These are phyloP conservation scores for Cerastis rubricosa DNA, from an alignment of 2,888 invertebrate genomes.

Conservation along the genomic window DNA sequence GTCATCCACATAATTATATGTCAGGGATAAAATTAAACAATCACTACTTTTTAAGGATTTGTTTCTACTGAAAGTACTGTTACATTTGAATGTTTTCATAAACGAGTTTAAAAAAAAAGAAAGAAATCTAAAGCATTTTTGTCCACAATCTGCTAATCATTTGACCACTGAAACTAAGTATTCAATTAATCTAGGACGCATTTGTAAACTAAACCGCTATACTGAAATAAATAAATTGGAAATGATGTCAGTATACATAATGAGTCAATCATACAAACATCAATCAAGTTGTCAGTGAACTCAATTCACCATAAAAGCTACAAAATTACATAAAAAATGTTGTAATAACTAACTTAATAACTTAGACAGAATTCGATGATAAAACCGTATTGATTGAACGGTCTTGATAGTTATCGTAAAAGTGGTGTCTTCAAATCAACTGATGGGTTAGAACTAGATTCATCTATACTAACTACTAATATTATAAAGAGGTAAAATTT, in stretches of 20 bases:
- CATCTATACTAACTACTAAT: too few species aligned
- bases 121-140: too few species aligned
- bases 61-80: background rate
- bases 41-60: too few species aligned
- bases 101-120: background rate
- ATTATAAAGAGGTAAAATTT: too few species aligned
- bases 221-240: constrained; percentile 1
- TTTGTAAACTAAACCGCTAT: background rate
- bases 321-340: constrained; percentile 17
- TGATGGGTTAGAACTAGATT: background rate
- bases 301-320: constrained; percentile 15
- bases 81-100: background rate
- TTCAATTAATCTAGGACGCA: background rate
- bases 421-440: background rate
- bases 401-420: background rate
- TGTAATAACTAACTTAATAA: background rate
- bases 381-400: background rate
- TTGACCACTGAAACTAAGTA: background rate
- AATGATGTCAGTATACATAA: constrained; percentile 19
- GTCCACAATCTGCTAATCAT: background rate
- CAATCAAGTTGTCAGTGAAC: constrained; percentile 35
- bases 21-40: background rate
- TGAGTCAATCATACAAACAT: constrained; percentile 23
- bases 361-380: constrained; percentile 3
- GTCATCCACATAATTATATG: constrained; percentile 2